These are phyloP conservation scores for Eueides isabella DNA, from an alignment of 1,140 invertebrate genomes.

Conservation along the genomic window DNA sequence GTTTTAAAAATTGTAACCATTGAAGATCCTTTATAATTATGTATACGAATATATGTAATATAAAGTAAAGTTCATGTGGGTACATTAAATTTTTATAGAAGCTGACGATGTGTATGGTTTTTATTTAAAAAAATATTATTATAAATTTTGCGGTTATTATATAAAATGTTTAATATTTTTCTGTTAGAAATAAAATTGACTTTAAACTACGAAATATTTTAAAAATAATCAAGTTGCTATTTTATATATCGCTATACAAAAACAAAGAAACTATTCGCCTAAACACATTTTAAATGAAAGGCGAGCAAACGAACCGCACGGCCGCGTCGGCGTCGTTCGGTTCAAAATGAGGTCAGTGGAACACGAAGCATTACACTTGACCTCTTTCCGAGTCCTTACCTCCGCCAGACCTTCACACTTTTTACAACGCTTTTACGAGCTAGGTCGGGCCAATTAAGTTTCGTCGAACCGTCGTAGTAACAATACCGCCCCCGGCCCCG, in stretches of 20 bases:
- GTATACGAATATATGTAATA: too few species aligned
- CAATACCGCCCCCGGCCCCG: conserved; percentile 65
- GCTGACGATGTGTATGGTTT: too few species aligned
- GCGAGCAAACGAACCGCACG: conserved; percentile 58
- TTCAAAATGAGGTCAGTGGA: conserved; percentile 79
- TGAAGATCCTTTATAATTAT: not conserved
- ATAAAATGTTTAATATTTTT: not conserved
- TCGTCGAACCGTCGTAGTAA: conserved; percentile 60
- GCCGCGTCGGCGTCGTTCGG: conserved; percentile 54
- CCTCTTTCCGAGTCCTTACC: conserved; percentile 81
- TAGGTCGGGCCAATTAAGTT: conserved; percentile 80
- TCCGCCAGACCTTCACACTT: conserved; percentile 80
- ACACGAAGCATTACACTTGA: conserved; percentile 80
- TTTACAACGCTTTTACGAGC: conserved; percentile 80
- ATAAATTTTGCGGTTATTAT: too few species aligned
- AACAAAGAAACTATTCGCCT: conserved; percentile 35
- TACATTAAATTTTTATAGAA: too few species aligned
- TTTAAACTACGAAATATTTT: not conserved
- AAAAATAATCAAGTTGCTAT: not conserved
- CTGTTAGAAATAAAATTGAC: not conserved
- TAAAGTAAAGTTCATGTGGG: too few species aligned
- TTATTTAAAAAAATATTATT: too few species aligned
- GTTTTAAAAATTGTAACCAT: not conserved
- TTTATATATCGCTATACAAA: conserved; percentile 16
- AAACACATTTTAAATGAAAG: conserved; percentile 57